Conservation (phyloP, 2,888 invertebrate genomes). For the Tipula helvola region DNA sequence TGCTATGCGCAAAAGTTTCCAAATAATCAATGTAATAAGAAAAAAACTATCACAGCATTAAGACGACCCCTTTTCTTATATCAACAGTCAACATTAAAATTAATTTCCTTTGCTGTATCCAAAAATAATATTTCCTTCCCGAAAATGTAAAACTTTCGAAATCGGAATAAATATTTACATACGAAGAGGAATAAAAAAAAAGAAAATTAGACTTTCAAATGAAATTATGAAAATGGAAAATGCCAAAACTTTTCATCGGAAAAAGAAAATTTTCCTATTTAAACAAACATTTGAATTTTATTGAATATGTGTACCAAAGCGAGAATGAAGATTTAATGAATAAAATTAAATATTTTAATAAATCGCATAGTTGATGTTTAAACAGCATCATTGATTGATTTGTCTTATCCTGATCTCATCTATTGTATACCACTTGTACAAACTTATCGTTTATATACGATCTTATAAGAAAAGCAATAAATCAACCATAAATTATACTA, state of each 20-base stretch:
- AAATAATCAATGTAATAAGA: too few species aligned
- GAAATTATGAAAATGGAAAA: conserved; percentile 4
- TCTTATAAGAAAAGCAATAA: not conserved
- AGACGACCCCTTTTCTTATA: not conserved
- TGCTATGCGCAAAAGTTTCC: too few species aligned
- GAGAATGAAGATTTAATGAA: not conserved
- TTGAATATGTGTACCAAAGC: not conserved
- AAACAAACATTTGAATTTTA: not conserved
- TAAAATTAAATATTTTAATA: not conserved
- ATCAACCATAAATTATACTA: not conserved
- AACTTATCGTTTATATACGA: not conserved
- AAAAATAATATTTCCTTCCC: not conserved
- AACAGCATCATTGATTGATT: not conserved
- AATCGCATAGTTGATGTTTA: not conserved
- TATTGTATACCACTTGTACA: not conserved
- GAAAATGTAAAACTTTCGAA: not conserved
- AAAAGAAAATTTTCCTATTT: not conserved
- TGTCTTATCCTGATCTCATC: not conserved
- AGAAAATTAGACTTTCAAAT: not conserved
- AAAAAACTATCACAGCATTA: not conserved
- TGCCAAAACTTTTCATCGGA: not conserved
- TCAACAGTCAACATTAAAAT: not conserved
- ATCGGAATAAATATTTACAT: not conserved
- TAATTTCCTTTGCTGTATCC: not conserved
- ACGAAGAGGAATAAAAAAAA: not conserved